phyloP scores from a whole-genome alignment of 2,113 vertebrate species.

The Xiphias gladius region DNA sequence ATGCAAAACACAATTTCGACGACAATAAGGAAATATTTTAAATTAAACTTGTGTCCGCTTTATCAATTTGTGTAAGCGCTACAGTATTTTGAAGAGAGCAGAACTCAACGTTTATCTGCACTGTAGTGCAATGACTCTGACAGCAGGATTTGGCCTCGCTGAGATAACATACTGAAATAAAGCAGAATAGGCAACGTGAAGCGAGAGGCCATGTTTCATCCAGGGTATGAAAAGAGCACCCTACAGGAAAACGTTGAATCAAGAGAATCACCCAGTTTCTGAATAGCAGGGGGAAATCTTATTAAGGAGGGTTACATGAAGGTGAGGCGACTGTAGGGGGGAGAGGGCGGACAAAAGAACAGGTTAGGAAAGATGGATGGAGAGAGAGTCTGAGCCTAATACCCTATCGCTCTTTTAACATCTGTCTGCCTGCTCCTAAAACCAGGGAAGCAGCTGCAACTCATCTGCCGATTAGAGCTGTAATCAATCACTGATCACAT shows the following conservation, averaged over 20 bases:
- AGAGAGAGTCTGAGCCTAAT: conserved; percentile 8
- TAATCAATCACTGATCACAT: conserved; percentile 74
- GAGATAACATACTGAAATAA: conserved; percentile 34
- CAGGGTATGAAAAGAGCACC: conserved; percentile 41
- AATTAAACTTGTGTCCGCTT: no score
- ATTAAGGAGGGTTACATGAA: conserved; percentile 54
- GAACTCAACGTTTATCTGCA: not conserved
- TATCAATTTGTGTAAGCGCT: no score
- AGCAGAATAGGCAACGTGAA: conserved; percentile 33
- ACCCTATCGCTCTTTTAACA: conserved; percentile 62
- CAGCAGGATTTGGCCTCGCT: conserved; percentile 9
- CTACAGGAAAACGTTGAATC: conserved; percentile 51
- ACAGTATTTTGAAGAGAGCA: not conserved
- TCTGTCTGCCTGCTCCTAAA: conserved; percentile 59
- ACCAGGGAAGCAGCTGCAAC: conserved; percentile 68
- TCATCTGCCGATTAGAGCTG: conserved; percentile 67
- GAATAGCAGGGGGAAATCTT: conserved; percentile 32
- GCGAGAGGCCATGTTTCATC: conserved; percentile 25
- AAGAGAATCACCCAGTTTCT: conserved; percentile 58
- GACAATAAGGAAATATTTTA: not conserved
- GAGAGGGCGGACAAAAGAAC: conserved; percentile 40
- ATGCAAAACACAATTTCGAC: not conserved
- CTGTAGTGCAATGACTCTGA: not conserved
- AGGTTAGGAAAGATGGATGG: conserved; percentile 43
- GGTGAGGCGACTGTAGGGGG: conserved; percentile 40